A percentile compares a stretch with the other conserved stretches of the same genome.
Conservation (phyloP, 53 echinoderm and acorn worm genomes). For the Zoroaster sp. region DNA sequence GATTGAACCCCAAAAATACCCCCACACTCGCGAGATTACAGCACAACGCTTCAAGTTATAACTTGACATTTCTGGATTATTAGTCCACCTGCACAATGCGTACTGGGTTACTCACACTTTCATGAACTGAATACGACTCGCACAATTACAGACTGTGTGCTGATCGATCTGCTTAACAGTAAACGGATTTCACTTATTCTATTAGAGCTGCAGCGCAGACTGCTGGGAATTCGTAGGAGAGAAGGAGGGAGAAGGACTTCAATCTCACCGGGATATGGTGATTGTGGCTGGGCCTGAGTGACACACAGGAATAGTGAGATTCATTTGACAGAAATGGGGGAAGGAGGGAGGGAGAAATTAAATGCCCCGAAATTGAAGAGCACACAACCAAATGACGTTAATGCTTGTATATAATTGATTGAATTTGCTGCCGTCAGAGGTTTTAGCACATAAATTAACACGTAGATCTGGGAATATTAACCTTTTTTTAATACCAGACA, state of each 20-base stretch:
- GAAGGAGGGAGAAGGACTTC: neutral
- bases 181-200: slow-evolving; percentile 43
- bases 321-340: too few species aligned
- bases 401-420: neutral
- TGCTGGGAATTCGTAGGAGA: neutral
- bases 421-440: neutral
- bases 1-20: neutral
- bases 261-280: neutral
- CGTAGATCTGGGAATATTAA: too few species aligned
- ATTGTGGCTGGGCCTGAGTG: neutral
- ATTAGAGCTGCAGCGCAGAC: neutral
- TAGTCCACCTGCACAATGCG: neutral
- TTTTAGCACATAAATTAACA: too few species aligned
- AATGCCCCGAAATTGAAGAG: neutral
- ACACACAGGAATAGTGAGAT: neutral
- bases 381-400: neutral
- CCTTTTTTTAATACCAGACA: too few species aligned
- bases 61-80: neutral
- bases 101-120: slow-evolving; percentile 29
- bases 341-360: too few species aligned
- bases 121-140: slow-evolving; percentile 2
- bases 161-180: slow-evolving; percentile 41
- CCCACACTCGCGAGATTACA: neutral
- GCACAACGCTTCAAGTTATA: neutral
- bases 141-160: slow-evolving; percentile 20